Percentiles rank a stretch among this genome's conserved stretches.
phyloP scores from a whole-genome alignment of 2,888 invertebrate genomes.

The Pterostichus madidus region DNA sequence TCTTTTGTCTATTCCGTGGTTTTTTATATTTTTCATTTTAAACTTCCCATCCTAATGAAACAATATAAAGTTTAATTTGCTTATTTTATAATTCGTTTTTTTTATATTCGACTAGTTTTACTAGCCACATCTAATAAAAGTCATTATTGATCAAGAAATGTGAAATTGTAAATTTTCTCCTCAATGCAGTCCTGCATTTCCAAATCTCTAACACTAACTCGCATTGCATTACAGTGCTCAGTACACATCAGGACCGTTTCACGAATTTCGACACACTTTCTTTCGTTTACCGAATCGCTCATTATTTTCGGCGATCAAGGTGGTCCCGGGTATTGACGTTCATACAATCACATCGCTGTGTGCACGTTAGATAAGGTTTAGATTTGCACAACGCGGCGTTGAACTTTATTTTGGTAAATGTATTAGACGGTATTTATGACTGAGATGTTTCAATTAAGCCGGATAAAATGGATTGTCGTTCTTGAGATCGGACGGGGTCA shows the following conservation, averaged over 20 bases:
- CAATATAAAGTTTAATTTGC: no score
- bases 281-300: constrained; percentile 63
- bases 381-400: not conserved
- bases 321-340: constrained; percentile 58
- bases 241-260: constrained; percentile 41
- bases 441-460: constrained; percentile 62
- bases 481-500: constrained; percentile 38
- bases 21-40: no score
- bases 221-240: not conserved
- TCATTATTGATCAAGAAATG: no score
- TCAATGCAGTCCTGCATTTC: constrained; percentile 8
- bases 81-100: no score
- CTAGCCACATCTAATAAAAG: no score
- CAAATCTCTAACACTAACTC: constrained; percentile 11
- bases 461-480: constrained; percentile 57
- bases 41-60: no score
- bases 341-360: constrained; percentile 42
- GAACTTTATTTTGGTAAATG: constrained; percentile 28
- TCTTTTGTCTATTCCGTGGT: no score
- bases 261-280: constrained; percentile 66
- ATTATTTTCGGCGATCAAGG: constrained; percentile 63
- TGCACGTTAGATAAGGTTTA: constrained; percentile 5
- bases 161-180: not conserved
- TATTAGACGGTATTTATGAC: constrained; percentile 51
- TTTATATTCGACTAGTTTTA: no score